Evolutionary conservation across 2,888 invertebrate species (phyloP).

Genomic region (Baccha elongata): DNA sequence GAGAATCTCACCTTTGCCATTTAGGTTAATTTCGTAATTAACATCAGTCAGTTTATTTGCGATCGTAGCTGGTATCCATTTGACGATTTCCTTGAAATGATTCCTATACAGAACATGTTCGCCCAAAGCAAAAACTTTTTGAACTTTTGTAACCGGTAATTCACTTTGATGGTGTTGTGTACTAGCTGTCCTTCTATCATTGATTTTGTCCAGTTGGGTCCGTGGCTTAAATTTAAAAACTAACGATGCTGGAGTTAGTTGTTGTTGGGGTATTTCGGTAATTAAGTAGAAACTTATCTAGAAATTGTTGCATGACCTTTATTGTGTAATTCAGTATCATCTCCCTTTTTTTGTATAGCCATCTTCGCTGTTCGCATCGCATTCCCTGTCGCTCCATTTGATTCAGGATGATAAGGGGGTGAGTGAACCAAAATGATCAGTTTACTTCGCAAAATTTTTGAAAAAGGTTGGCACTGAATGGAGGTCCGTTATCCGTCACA

Average conservation of each 20-base stretch:
- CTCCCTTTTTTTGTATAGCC: neutral
- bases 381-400: neutral
- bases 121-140: too few relatives aligned
- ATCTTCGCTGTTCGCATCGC: neutral
- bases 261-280: neutral
- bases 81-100: neutral
- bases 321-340: too few relatives aligned
- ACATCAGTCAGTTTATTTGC: neutral
- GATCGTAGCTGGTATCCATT: neutral
- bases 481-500: constrained; percentile 15
- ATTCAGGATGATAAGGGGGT: neutral
- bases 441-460: constrained; percentile 16
- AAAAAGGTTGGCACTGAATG: constrained; percentile 1
- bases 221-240: neutral
- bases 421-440: neutral
- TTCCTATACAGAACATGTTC: neutral
- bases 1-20: neutral
- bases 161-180: neutral
- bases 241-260: neutral
- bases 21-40: neutral
- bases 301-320: too few relatives aligned
- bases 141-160: too few relatives aligned
- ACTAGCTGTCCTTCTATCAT: neutral
- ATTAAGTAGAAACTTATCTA: neutral
- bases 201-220: neutral